A percentile compares a stretch with the other conserved stretches of the same genome.
Conservation (phyloP, 2,888 invertebrate genomes). For the Scaptomyza caliginosa region DNA sequence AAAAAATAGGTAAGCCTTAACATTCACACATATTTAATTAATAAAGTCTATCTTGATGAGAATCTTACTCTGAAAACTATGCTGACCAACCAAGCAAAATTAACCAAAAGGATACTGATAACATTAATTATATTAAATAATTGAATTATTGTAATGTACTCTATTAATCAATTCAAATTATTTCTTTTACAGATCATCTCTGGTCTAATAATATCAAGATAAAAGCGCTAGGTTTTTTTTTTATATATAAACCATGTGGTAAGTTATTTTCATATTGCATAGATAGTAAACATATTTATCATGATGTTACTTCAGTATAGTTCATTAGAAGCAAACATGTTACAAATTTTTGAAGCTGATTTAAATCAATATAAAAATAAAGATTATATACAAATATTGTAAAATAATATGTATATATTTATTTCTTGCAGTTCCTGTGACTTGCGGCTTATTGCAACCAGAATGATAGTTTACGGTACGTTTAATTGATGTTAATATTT, state of each 20-base stretch:
- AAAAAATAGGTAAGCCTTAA: slow-evolving; percentile 11
- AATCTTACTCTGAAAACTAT: slow-evolving; percentile 55
- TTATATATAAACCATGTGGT: slow-evolving; percentile 12
- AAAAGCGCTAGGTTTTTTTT: fast-evolving
- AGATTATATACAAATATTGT: neutral
- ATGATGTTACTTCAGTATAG: slow-evolving; percentile 75
- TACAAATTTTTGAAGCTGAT: slow-evolving; percentile 71
- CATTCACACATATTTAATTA: neutral
- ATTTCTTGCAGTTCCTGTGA: slow-evolving; percentile 10
- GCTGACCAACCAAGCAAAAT: slow-evolving; percentile 57
- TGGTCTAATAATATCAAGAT: neutral
- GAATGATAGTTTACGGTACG: slow-evolving; percentile 18
- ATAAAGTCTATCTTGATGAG: slow-evolving; percentile 44
- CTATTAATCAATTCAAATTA: neutral
- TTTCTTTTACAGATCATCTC: slow-evolving; percentile 12
- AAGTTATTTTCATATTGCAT: neutral
- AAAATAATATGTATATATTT: neutral
- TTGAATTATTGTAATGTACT: fast-evolving
- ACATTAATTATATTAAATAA: neutral
- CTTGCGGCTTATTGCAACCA: neutral
- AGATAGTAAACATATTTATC: neutral
- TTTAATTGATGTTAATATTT: neutral
- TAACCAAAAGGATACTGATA: slow-evolving; percentile 72
- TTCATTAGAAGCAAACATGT: slow-evolving; percentile 76
- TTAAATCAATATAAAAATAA: neutral